Evolutionary conservation across 1,140 invertebrate genomes (phyloP).

Genomic region (Proales similis): DNA sequence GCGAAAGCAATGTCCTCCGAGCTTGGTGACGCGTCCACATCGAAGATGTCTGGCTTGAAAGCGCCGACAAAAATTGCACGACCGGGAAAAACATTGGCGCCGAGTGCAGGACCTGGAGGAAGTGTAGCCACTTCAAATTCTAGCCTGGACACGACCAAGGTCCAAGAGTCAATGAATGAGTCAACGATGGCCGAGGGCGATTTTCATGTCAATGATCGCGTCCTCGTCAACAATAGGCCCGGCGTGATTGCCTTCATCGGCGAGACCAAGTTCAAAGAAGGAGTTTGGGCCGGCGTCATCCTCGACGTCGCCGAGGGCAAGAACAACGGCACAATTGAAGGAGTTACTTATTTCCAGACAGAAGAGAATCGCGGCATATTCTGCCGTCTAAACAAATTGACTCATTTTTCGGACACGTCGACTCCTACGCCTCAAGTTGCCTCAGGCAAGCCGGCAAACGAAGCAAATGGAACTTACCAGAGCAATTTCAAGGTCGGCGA

Average conservation of each 20-base stretch:
- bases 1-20: no score
- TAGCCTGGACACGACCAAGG: not conserved
- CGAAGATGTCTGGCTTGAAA: no score
- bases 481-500: conserved; percentile 9
- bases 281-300: conserved; percentile 53
- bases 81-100: no score
- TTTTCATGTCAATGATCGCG: conserved; percentile 86
- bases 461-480: conserved; percentile 27
- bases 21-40: no score
- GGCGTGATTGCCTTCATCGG: conserved; percentile 92
- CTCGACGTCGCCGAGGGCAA: conserved; percentile 51
- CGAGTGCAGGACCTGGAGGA: no score
- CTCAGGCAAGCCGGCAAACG: conserved; percentile 5
- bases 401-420: conserved; percentile 60
- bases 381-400: conserved; percentile 77
- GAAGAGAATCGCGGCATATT: conserved; percentile 86
- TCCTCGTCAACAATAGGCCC: conserved; percentile 89
- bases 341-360: conserved; percentile 65
- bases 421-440: not conserved
- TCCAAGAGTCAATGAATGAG: conserved; percentile 7
- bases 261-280: conserved; percentile 64
- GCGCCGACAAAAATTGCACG: no score
- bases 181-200: conserved; percentile 59
- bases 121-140: no score
- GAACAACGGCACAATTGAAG: conserved; percentile 54